Conservation (phyloP, 2,888 invertebrate genomes). For the Temnothorax rugatulus region DNA sequence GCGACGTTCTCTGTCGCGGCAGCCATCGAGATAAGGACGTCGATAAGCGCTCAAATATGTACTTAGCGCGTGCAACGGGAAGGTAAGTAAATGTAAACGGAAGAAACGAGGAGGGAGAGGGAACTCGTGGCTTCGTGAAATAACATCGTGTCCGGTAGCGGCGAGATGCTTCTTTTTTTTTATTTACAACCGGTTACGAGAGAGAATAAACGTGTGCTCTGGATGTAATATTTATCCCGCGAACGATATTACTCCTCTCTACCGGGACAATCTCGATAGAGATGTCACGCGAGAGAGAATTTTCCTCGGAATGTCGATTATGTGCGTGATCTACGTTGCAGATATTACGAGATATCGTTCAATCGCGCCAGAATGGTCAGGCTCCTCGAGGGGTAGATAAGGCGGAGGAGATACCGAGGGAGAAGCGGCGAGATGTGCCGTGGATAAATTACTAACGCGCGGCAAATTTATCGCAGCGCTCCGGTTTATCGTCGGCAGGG, state of each 20-base stretch:
- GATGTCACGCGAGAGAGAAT: background rate
- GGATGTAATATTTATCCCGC: background rate
- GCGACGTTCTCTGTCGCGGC: conserved; percentile 36
- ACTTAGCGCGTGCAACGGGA: conserved; percentile 22
- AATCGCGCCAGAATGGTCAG: background rate
- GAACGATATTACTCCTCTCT: background rate
- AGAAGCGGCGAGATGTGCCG: background rate
- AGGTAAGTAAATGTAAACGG: conserved; percentile 10
- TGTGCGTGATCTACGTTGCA: background rate
- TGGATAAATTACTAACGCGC: conserved; percentile 6
- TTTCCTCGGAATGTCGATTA: background rate
- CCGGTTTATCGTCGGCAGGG: background rate
- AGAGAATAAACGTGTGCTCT: background rate
- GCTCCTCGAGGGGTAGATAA: background rate
- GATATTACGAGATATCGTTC: background rate
- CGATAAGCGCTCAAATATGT: conserved; percentile 63
- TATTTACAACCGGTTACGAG: background rate
- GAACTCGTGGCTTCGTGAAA: background rate
- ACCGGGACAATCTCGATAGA: background rate
- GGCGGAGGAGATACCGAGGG: background rate
- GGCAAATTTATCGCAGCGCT: background rate
- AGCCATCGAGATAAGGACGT: conserved; percentile 61
- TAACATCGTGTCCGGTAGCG: background rate
- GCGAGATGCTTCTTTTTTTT: background rate
- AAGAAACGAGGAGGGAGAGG: background rate